A percentile compares a stretch with the other conserved stretches of the same genome.
Evolutionary conservation across 2,113 vertebrate genomes (phyloP).

Genomic region (Actinemys pallida): DNA sequence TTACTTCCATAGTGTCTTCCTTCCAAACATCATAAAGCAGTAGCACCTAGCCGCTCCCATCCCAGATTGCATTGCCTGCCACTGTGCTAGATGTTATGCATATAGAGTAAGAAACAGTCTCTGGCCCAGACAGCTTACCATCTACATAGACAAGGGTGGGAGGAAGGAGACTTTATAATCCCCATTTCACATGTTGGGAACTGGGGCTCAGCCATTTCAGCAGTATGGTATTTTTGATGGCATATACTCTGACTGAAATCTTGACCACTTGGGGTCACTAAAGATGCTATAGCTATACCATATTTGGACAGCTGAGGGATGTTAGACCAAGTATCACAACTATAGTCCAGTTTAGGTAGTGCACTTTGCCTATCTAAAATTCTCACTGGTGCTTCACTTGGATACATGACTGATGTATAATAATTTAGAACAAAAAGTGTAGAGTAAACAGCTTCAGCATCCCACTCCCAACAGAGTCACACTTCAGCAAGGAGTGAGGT

Average conservation of each 20-base stretch:
- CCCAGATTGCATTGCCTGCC: not conserved
- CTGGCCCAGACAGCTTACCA: not conserved
- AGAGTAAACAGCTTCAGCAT: not conserved
- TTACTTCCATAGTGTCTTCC: not conserved
- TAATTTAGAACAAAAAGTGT: too few species aligned
- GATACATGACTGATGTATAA: not conserved
- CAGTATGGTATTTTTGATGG: accelerated
- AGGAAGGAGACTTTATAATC: accelerated
- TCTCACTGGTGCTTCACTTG: not conserved
- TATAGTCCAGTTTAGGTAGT: not conserved
- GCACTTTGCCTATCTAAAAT: not conserved
- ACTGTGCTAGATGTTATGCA: not conserved
- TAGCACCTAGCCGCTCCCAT: not conserved
- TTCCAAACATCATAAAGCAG: not conserved
- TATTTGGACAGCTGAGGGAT: accelerated
- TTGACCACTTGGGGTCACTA: accelerated
- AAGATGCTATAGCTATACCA: accelerated
- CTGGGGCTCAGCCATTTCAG: not conserved
- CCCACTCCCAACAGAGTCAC: accelerated
- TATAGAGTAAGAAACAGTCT: not conserved
- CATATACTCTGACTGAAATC: not conserved
- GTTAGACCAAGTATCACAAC: not conserved
- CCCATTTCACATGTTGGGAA: accelerated
- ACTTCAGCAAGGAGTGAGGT: accelerated
- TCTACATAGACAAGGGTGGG: not conserved